Evolutionary conservation across 2,888 invertebrate genomes (phyloP).

Genomic region (Griposia aprilina): DNA sequence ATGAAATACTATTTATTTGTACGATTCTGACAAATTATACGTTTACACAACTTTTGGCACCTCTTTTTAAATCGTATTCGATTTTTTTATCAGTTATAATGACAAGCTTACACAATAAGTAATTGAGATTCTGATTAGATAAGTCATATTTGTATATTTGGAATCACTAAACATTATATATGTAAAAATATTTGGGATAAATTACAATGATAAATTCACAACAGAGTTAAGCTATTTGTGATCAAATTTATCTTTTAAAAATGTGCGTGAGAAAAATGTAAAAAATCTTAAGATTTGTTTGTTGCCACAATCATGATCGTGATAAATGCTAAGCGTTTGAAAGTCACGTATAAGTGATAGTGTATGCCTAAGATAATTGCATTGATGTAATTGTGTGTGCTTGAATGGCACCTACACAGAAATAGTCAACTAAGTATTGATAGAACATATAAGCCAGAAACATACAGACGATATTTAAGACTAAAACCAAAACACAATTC

Average conservation of each 20-base stretch:
- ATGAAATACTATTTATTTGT: slow-evolving; percentile 59
- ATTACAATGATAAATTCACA: slow-evolving; percentile 53
- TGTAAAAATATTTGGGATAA: slow-evolving; percentile 34
- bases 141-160: slow-evolving; percentile 37
- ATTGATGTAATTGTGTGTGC: too few relatives aligned
- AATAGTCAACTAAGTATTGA: not conserved
- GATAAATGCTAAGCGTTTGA: not conserved
- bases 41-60: slow-evolving; percentile 59
- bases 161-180: slow-evolving; percentile 38
- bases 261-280: slow-evolving; percentile 42
- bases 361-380: not conserved
- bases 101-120: slow-evolving; percentile 49
- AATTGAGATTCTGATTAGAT: slow-evolving; percentile 61
- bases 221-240: slow-evolving; percentile 49
- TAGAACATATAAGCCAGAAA: not conserved
- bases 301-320: slow-evolving; percentile 2
- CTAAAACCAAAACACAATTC: slow-evolving; percentile 38
- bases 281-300: not conserved
- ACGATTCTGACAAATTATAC: slow-evolving; percentile 64
- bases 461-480: slow-evolving; percentile 15
- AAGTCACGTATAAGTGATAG: not conserved
- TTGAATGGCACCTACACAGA: not conserved
- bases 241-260: slow-evolving; percentile 45
- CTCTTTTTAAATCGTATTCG: slow-evolving; percentile 49
- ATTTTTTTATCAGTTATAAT: slow-evolving; percentile 42